Evolutionary conservation across 2,888 invertebrate species (phyloP), one percentile per base, ranked within the genome.

Genomic region (Formica aserva): DNA sequence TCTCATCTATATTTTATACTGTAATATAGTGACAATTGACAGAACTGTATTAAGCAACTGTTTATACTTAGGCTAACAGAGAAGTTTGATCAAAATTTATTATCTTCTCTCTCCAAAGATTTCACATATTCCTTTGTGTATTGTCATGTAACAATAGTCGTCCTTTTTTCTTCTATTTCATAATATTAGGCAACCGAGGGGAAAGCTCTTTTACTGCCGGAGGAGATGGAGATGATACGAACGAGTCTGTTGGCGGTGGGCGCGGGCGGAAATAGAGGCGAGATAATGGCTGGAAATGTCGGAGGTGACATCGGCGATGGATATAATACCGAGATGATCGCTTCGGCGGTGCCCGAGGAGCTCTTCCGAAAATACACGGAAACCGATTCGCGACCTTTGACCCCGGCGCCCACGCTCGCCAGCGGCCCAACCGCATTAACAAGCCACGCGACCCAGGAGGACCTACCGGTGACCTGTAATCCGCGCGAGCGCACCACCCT

Each of bases 361-460:
- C 86, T 94, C 57, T 94, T 94, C 84, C 92, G 94, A 18, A 97
- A 97, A 86, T 98, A 98, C 92, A 97, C 98, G 0, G 98, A 98
- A 91, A 98, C 98, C 0, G 98, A 98, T 93, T 98, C 98, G 0
- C 95, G 98, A 35, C 98, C 98, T 0, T 94, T 97, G 87, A 98
- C 98, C 0, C 98, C 98, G 0, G 97, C 97, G 0, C 97, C 97
- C 0, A 97, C 97, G 0, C 95, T 97, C 5, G 97, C 97, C 9
- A 97, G 97, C 92, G 97, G 92, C 13, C 88, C 92, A 15, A 67
- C 77, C n/a, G 75, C 86, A 22, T 86, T 90, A 45, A 87, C 87
- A 26, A 88, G 89, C 72, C 88, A 88, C 55, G 32, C 78, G 18
- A 45, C 48, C 5, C 88, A 85, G 29, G 94, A 94, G 11, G 92